phyloP scores from a whole-genome alignment of 1,140 invertebrate genomes.

The Megalopta genalis region DNA sequence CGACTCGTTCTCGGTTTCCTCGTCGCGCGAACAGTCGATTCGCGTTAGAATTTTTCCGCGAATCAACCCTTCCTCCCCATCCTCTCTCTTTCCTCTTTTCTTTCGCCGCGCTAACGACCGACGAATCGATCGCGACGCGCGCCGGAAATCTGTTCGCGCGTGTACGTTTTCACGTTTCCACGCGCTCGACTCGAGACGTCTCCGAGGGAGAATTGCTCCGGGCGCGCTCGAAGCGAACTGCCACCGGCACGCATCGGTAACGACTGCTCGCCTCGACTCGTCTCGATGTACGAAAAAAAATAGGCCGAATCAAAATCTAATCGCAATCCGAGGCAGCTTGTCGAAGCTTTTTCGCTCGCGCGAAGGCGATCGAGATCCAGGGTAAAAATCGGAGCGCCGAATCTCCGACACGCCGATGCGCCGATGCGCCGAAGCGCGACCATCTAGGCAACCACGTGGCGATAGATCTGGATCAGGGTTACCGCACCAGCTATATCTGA shows the following conservation, averaged over 20 bases:
- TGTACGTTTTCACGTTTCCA: background rate
- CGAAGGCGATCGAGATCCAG: too few species aligned
- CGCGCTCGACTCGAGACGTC: background rate
- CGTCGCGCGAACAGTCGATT: conserved; percentile 10
- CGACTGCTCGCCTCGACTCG: too few species aligned
- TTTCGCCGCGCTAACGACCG: background rate
- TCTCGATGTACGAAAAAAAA: too few species aligned
- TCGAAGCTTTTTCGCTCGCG: too few species aligned
- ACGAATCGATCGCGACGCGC: background rate
- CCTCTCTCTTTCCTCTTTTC: too few species aligned
- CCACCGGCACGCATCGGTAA: too few species aligned
- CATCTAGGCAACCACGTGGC: conserved; percentile 73
- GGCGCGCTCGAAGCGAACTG: too few species aligned
- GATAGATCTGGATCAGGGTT: conserved; percentile 80
- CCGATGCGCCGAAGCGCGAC: conserved; percentile 8
- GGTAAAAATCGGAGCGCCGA: too few species aligned
- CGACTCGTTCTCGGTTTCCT: background rate
- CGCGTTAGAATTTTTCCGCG: background rate
- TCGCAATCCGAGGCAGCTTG: too few species aligned
- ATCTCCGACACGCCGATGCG: background rate
- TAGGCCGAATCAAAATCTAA: too few species aligned
- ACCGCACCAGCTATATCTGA: conserved; percentile 77
- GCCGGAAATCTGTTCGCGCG: background rate
- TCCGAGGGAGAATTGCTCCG: too few species aligned
- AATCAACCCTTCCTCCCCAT: background rate